These are phyloP conservation scores for Linepithema humile DNA, from an alignment of 1,140 invertebrate genomes.

Conservation along the genomic window DNA sequence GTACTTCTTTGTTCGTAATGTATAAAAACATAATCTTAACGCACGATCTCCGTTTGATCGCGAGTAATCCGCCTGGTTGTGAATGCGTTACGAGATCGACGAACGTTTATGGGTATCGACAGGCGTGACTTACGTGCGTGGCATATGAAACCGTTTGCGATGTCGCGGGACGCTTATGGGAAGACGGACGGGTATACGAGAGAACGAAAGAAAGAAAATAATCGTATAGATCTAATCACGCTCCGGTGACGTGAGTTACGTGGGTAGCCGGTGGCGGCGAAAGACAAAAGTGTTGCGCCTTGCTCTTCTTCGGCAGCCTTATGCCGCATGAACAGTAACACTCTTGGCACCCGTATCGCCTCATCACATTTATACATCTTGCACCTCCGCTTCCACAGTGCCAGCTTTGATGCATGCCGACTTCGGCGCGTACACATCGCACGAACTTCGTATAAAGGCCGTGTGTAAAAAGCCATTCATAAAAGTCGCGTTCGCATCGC, in stretches of 20 bases:
- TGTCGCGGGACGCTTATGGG: neutral
- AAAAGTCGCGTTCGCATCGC: neutral
- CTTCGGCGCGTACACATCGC: slow-evolving; percentile 19
- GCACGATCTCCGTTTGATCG: neutral
- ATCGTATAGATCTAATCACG: slow-evolving; percentile 22
- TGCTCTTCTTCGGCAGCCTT: slow-evolving; percentile 49
- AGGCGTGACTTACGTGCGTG: neutral
- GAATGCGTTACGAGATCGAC: slow-evolving; percentile 18
- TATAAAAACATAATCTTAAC: neutral
- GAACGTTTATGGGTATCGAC: slow-evolving; percentile 23
- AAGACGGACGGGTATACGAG: neutral
- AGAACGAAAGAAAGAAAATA: neutral
- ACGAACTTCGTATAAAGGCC: slow-evolving; percentile 13
- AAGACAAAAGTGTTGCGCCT: slow-evolving; percentile 69
- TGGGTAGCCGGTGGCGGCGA: slow-evolving; percentile 70
- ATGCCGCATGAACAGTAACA: slow-evolving; percentile 69
- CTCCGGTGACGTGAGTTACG: slow-evolving; percentile 75
- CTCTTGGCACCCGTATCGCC: slow-evolving; percentile 61
- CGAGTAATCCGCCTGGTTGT: slow-evolving; percentile 3
- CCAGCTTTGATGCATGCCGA: slow-evolving; percentile 56
- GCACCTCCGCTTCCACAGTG: slow-evolving; percentile 56
- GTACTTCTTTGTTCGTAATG: neutral
- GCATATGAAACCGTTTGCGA: neutral
- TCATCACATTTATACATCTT: slow-evolving; percentile 75
- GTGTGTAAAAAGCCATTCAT: slow-evolving; percentile 34